These are phyloP conservation scores for Dicaeum eximium DNA, from an alignment of 2,113 vertebrate genomes.

Conservation along the genomic window DNA sequence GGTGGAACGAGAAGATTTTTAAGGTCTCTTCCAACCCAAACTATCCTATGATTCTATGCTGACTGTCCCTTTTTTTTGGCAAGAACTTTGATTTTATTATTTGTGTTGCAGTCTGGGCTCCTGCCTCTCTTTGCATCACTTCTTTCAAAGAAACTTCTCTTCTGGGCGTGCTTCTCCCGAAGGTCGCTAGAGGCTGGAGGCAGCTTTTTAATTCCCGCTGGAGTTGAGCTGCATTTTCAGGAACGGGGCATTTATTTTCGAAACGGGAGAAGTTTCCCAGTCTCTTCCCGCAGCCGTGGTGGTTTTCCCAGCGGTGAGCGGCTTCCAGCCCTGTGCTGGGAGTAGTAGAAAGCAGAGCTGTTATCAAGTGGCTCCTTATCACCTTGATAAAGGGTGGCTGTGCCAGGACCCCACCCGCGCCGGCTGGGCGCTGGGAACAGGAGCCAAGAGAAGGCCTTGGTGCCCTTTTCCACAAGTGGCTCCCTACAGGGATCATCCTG, in stretches of 20 bases:
- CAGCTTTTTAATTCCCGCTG: neutral
- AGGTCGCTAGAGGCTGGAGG: neutral
- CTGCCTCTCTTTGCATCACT: neutral
- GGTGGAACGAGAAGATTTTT: neutral
- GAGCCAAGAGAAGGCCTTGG: neutral
- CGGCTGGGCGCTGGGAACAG: neutral
- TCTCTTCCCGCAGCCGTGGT: rapidly evolving
- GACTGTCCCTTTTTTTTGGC: neutral
- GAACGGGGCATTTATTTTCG: neutral
- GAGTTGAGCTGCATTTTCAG: neutral
- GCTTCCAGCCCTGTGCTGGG: neutral
- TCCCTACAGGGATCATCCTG: neutral
- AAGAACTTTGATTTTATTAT: neutral
- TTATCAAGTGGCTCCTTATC: neutral
- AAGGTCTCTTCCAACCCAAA: neutral
- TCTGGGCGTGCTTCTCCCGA: neutral
- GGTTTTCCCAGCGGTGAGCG: neutral
- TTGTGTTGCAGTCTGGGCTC: neutral
- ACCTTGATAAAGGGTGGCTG: neutral
- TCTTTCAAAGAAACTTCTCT: neutral
- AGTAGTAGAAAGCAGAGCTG: neutral
- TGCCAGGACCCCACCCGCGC: neutral
- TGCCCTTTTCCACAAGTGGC: neutral
- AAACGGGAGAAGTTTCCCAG: neutral
- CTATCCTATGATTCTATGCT: neutral